phyloP scores from a whole-genome alignment of 2,888 invertebrate genomes.

The Brenthis hecate region DNA sequence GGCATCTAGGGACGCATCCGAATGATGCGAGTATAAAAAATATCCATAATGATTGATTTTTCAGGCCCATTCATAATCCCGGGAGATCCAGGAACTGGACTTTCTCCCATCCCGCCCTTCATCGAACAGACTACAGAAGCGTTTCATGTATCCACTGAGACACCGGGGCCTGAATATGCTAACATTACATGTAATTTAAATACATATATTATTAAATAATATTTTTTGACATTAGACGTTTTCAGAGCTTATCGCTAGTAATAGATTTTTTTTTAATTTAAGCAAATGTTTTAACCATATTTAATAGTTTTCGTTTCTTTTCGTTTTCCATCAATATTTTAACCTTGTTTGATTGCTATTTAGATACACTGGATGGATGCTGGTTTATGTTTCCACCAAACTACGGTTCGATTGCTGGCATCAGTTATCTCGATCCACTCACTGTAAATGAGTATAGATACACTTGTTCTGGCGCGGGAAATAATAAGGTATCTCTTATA shows the following conservation, averaged over 20 bases:
- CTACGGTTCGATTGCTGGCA: conserved; percentile 75
- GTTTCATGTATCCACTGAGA: conserved; percentile 46
- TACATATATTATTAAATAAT: neutral
- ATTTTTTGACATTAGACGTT: too few species aligned
- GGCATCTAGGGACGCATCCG: too few species aligned
- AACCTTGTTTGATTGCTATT: neutral
- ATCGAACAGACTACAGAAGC: conserved; percentile 62
- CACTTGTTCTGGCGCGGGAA: conserved; percentile 64
- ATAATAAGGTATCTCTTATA: conserved; percentile 57
- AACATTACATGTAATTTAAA: conserved; percentile 62
- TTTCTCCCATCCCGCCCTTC: conserved; percentile 65
- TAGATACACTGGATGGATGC: conserved; percentile 70
- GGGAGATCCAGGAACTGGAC: conserved; percentile 65
- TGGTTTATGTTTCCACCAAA: conserved; percentile 77
- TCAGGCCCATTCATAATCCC: conserved; percentile 73
- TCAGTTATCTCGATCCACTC: conserved; percentile 72
- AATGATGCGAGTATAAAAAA: neutral
- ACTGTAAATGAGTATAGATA: conserved; percentile 71
- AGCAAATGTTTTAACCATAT: too few species aligned
- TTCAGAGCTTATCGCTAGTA: too few species aligned
- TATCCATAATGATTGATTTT: neutral
- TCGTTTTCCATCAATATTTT: too few species aligned
- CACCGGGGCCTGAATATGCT: conserved; percentile 38
- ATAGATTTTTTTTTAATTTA: too few species aligned
- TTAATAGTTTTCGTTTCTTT: too few species aligned